phyloP scores from a whole-genome alignment of 2,888 invertebrate genomes.

The Cosmopolites sordidus region DNA sequence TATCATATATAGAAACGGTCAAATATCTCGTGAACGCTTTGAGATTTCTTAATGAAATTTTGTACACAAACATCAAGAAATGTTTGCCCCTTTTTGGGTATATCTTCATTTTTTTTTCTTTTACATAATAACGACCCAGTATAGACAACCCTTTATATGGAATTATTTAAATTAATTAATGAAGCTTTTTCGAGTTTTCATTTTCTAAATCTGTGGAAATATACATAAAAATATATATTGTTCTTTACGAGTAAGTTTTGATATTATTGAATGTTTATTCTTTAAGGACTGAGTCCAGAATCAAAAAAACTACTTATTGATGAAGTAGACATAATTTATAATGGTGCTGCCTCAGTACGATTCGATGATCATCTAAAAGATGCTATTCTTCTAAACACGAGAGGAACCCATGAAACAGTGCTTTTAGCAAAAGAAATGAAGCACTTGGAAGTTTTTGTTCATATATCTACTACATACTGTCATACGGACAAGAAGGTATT shows the following conservation, averaged over 20 bases:
- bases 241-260: constrained; percentile 27
- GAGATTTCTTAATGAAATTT: too few relatives aligned
- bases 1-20: too few relatives aligned
- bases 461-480: constrained; percentile 85
- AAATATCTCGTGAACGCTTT: too few relatives aligned
- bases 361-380: constrained; percentile 75
- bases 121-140: too few relatives aligned
- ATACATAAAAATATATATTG: too few relatives aligned
- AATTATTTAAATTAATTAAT: too few relatives aligned
- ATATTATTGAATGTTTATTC: background rate
- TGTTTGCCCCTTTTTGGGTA: too few relatives aligned
- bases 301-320: constrained; percentile 53
- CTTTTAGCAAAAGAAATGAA: constrained; percentile 57
- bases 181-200: too few relatives aligned
- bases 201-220: too few relatives aligned
- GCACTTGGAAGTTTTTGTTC: constrained; percentile 57
- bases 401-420: constrained; percentile 62
- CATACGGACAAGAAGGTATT: constrained; percentile 61
- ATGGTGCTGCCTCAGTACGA: constrained; percentile 77
- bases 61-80: too few relatives aligned
- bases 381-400: constrained; percentile 61
- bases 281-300: constrained; percentile 52
- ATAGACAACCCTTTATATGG: too few relatives aligned
- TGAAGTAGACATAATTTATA: constrained; percentile 67
- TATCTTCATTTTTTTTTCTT: too few relatives aligned